Percentiles rank a stretch among this genome's conserved stretches.
Conservation (phyloP, 2,888 invertebrate genomes). For the Apamea monoglypha region DNA sequence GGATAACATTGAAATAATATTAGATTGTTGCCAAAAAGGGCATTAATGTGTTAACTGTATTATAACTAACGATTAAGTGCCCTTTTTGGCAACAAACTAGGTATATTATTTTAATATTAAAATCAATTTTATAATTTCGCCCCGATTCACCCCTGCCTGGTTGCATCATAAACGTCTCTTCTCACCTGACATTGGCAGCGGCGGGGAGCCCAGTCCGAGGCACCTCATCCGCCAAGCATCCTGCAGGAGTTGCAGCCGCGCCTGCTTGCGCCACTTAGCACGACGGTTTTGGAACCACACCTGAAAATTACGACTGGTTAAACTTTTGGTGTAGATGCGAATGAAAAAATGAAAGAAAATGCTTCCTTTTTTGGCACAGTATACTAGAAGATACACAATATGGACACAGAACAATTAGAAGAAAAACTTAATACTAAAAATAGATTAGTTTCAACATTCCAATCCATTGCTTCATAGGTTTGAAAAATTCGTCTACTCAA, state of each 20-base stretch:
- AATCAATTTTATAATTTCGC: not conserved
- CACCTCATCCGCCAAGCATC: slow-evolving; percentile 98
- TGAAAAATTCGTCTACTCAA: not conserved
- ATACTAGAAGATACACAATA: not conserved
- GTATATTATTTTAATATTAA: not conserved
- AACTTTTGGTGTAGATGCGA: not conserved
- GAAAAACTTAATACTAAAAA: not conserved
- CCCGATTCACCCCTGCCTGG: not conserved
- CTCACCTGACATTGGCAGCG: slow-evolving; percentile 85
- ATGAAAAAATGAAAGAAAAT: not conserved
- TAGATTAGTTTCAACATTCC: not conserved
- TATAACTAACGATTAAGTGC: not conserved
- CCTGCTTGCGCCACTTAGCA: slow-evolving; percentile 97
- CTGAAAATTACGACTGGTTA: slow-evolving; percentile 80
- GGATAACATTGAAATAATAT: not conserved
- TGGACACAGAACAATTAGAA: not conserved
- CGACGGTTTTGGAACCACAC: slow-evolving; percentile 98
- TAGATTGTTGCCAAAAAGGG: not conserved
- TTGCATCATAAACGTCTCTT: not conserved
- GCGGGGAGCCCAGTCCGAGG: slow-evolving; percentile 92
- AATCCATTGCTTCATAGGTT: not conserved
- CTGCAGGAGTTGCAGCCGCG: slow-evolving; percentile 95
- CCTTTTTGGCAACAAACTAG: not conserved
- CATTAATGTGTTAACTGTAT: too few relatives aligned
- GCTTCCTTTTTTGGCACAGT: not conserved